Evolutionary conservation across 2,113 vertebrate species (phyloP).

Genomic region (Coturnix japonica): DNA sequence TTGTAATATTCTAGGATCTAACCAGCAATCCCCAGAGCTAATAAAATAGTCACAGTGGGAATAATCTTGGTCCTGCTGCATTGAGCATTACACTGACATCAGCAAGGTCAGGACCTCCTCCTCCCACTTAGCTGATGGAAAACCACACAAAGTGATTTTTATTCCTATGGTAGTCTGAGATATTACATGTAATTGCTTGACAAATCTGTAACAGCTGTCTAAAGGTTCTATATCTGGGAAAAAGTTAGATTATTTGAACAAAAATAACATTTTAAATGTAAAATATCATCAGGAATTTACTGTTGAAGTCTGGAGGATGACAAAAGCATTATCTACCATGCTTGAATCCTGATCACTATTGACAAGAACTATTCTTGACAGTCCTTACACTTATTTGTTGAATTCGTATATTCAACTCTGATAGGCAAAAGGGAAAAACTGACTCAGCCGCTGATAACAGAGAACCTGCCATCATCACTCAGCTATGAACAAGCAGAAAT

Average conservation of each 20-base stretch:
- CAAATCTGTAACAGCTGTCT: not conserved
- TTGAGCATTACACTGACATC: not conserved
- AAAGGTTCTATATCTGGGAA: not conserved
- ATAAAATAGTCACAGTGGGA: not conserved
- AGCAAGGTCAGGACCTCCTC: not conserved
- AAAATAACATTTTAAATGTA: not conserved
- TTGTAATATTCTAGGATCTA: not conserved
- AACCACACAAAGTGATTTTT: not conserved
- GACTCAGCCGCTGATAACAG: not conserved
- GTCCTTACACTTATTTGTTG: not conserved
- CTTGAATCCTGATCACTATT: not conserved
- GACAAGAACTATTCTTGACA: not conserved
- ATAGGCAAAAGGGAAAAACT: not conserved
- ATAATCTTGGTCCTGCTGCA: not conserved
- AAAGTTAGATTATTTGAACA: not conserved
- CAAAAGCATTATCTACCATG: not conserved
- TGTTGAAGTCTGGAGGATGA: not conserved
- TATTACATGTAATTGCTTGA: not conserved
- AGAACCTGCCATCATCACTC: not conserved
- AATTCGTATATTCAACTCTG: not conserved
- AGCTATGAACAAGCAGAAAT: not conserved
- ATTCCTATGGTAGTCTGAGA: not conserved
- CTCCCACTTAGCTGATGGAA: not conserved
- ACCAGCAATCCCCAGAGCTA: not conserved
- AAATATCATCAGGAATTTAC: not conserved